Conservation (phyloP, 2,113 vertebrate species). For the Mus musculus region GRCm39 chrX:19402001-19402500, state of each 20-base stretch:
- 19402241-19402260: background rate
- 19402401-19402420: background rate
- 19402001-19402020: background rate
- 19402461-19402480: background rate
- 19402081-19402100: background rate
- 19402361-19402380: slow-evolving; percentile 4
- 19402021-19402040: slow-evolving; percentile 15
- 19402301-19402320: slow-evolving; percentile 19
- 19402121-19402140: background rate
- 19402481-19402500: background rate
- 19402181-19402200: background rate
- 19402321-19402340: background rate
- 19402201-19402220: background rate
- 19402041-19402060: slow-evolving; percentile 20
- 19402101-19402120: background rate
- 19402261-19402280: background rate
- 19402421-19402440: too few species aligned
- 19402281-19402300: background rate
- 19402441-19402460: background rate
- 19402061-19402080: slow-evolving; percentile 1
- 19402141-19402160: slow-evolving; percentile 16
- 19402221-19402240: background rate
- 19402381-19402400: background rate
- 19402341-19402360: background rate
- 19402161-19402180: slow-evolving; percentile 19